Conservation (phyloP, 2,888 invertebrate species). For the Scaptomyza tumidula region DNA sequence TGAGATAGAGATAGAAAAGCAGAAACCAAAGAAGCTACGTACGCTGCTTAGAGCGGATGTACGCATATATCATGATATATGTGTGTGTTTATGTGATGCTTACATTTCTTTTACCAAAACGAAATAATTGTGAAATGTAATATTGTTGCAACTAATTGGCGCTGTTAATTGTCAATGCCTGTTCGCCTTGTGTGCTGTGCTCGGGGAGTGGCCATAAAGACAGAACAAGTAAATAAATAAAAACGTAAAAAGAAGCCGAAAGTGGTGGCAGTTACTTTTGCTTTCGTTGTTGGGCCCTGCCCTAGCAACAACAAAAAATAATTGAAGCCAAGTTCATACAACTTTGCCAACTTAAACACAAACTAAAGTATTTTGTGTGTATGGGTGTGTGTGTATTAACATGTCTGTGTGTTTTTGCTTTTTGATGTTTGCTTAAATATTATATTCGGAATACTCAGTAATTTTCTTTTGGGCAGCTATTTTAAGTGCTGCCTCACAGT, state of each 20-base stretch:
- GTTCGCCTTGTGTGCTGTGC: slow-evolving; percentile 4
- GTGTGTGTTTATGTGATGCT: no score
- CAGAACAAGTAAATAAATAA: slow-evolving; percentile 10
- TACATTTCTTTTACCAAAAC: background rate
- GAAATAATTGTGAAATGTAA: slow-evolving; percentile 57
- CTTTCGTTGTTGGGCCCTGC: slow-evolving; percentile 40
- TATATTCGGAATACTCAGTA: slow-evolving; percentile 28
- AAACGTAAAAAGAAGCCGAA: slow-evolving; percentile 50
- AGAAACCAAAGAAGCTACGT: no score
- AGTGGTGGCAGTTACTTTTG: slow-evolving; percentile 31
- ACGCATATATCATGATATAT: no score
- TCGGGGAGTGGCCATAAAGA: slow-evolving; percentile 34
- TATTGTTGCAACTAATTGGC: slow-evolving; percentile 73
- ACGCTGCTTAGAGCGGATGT: no score
- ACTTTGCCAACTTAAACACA: slow-evolving; percentile 46
- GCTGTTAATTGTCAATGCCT: slow-evolving; percentile 56
- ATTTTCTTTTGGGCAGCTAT: slow-evolving; percentile 19
- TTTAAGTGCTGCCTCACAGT: slow-evolving; percentile 8
- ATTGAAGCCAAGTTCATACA: slow-evolving; percentile 62
- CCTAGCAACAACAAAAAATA: slow-evolving; percentile 53
- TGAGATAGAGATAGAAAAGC: no score
- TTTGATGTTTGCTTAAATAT: slow-evolving; percentile 31
- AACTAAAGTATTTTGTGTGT: slow-evolving; percentile 25
- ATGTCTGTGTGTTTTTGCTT: slow-evolving; percentile 5
- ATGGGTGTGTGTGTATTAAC: background rate